Base-by-base conservation (phyloP, 2,113 vertebrate genomes). In the Archocentrus centrarchus region DNA sequence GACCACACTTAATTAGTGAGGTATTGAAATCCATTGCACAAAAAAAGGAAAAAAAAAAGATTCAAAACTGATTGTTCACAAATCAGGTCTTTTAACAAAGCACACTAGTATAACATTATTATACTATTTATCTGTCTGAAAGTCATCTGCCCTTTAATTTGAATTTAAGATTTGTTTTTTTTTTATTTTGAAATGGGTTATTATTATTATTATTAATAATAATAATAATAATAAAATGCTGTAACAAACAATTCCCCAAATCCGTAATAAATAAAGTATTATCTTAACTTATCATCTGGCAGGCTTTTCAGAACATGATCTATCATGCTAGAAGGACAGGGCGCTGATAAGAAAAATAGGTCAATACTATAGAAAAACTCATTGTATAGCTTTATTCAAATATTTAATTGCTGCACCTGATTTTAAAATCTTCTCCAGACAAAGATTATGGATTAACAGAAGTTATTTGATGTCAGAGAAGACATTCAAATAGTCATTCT, bases 341-440 rank as follows among this genome's bases (percentile, higher is more conserved):
- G 53, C 32, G 70, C 35, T 77, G 84, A 91, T 87, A 89, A 86
- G 75, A 86, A 32, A 87, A 86, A 64, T 76, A 86, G 63, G 80
- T 79, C 85, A 77, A 61, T 63, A 24, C 59, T 80, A 59, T 76
- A n/a, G 37, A 44, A 85, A 64, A 77, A 86, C 77, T 77, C 63
- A 68, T 50, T 20, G 27, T 53, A 27, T 41, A 50, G 32, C 22
- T 83, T 79, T 78, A 13, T 77, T 82, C 5, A 60, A 68, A 79
- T 77, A 58, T 79, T 39, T 18, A 85, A 83, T 77, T 27, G 11
- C 47, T 73, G 59, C 37, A 58, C 15, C 66, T 32, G 11, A 77
- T 80, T 62, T 37, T 11, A 50, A 24, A 75, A 75, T 58, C 35
- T 8, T 80, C n/a, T 64, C 22, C 24, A 39, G 68, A 90, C n/a